Conservation (phyloP, 2,888 invertebrate species). For the Atherix ibis region DNA sequence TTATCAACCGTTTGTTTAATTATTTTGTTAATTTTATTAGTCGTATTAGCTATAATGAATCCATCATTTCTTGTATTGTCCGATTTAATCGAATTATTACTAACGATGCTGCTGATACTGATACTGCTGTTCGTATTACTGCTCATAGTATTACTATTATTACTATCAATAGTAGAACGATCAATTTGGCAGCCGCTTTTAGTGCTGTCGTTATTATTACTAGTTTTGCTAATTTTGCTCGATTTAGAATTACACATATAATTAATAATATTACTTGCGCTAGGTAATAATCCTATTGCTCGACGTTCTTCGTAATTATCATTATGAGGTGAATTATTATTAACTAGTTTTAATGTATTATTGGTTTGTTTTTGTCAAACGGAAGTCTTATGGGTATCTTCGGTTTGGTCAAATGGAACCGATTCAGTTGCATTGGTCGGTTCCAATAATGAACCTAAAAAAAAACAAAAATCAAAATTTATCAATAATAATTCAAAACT, state of each 20-base stretch:
- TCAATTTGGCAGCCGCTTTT: too few relatives aligned
- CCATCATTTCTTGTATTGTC: background rate
- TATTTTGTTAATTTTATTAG: conserved; percentile 7
- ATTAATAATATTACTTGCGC: too few relatives aligned
- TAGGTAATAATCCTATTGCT: conserved; percentile 6
- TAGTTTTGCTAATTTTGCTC: background rate
- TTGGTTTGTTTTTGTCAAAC: conserved; percentile 27
- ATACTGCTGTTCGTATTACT: too few relatives aligned
- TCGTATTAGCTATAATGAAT: background rate
- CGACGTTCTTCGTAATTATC: conserved; percentile 9
- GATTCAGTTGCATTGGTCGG: conserved; percentile 18
- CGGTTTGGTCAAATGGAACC: conserved; percentile 15
- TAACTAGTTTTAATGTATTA: background rate
- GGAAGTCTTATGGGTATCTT: conserved; percentile 17
- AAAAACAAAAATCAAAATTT: background rate
- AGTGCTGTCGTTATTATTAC: background rate
- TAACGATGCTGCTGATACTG: too few relatives aligned
- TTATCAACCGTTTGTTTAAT: background rate
- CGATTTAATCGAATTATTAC: background rate
- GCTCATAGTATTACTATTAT: too few relatives aligned
- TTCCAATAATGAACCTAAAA: conserved; percentile 25
- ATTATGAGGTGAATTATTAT: conserved; percentile 6
- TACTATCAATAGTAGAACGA: too few relatives aligned
- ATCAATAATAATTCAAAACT: too few relatives aligned
- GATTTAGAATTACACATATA: too few relatives aligned